These are phyloP conservation scores for Cynoglossus semilaevis DNA, from an alignment of 2,113 vertebrate genomes.

Conservation along the genomic window DNA sequence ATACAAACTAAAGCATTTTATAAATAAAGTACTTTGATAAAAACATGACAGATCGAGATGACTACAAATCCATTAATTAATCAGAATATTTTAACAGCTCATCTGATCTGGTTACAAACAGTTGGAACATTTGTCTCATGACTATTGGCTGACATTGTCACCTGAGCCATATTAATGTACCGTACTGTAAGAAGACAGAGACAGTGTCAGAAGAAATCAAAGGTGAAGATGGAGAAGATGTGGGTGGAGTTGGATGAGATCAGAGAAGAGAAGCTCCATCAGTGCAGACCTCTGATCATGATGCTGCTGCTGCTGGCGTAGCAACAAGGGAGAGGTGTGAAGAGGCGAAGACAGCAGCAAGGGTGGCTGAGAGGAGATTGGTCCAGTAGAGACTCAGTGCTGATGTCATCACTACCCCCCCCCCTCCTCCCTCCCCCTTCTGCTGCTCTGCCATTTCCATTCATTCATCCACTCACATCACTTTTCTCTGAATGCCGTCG, in stretches of 20 bases:
- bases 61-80: too few species aligned
- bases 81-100: too few species aligned
- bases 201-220: background rate
- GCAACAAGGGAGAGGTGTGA: slow-evolving; percentile 70
- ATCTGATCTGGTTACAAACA: too few species aligned
- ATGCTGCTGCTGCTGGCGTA: slow-evolving; percentile 66
- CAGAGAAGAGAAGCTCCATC: too few species aligned
- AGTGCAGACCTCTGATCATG: slow-evolving; percentile 38
- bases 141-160: too few species aligned
- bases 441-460: too few species aligned
- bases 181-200: background rate
- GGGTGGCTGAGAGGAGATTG: slow-evolving; percentile 50
- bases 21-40: too few species aligned
- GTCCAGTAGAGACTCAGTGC: slow-evolving; percentile 23
- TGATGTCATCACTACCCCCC: slow-evolving; percentile 58
- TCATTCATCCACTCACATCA: slow-evolving; percentile 57
- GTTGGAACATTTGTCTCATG: too few species aligned
- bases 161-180: too few species aligned
- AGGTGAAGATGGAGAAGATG: too few species aligned
- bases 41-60: too few species aligned
- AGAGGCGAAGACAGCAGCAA: slow-evolving; percentile 48
- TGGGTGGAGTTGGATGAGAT: background rate
- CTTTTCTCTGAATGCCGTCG: slow-evolving; percentile 47
- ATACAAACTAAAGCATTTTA: too few species aligned
- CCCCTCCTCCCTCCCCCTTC: slow-evolving; percentile 7